Evolutionary conservation across 2,888 invertebrate species (phyloP).

Genomic region (Galerucella pusilla): DNA sequence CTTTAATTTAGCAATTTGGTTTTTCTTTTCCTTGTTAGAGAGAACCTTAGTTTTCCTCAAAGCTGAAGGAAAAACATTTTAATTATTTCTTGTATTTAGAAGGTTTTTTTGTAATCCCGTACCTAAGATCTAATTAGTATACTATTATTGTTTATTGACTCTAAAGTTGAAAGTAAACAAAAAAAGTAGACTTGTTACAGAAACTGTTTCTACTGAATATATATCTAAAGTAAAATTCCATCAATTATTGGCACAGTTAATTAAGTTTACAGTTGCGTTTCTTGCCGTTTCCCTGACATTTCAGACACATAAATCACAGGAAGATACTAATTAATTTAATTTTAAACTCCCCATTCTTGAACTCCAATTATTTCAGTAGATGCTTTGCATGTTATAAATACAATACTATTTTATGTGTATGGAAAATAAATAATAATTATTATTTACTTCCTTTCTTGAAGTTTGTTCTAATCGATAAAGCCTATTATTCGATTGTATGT

Average conservation of each 20-base stretch:
- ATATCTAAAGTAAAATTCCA: conserved; percentile 2
- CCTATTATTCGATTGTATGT: not conserved
- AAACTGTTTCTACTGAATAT: not conserved
- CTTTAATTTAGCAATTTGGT: too few relatives aligned
- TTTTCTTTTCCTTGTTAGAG: too few relatives aligned
- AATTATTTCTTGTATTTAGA: too few relatives aligned
- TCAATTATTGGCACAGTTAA: conserved; percentile 4
- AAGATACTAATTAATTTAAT: conserved; percentile 7
- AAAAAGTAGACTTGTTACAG: not conserved
- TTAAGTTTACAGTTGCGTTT: conserved; percentile 4
- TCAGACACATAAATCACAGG: conserved; percentile 5
- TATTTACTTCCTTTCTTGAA: not conserved
- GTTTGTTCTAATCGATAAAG: not conserved
- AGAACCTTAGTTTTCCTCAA: too few relatives aligned
- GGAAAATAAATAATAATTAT: too few relatives aligned
- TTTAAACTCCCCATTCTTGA: not conserved
- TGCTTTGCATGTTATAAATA: conserved; percentile 1
- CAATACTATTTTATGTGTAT: not conserved
- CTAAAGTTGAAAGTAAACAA: not conserved
- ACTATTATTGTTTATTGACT: not conserved
- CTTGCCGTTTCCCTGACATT: not conserved
- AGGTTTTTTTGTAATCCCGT: too few relatives aligned
- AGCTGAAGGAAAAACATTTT: too few relatives aligned
- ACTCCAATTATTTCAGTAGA: not conserved
- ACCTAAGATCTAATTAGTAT: not conserved